Percentiles rank a stretch among this genome's conserved stretches.
Conservation (phyloP, 2,797 vertebrate genomes). For the Presbytis comata region DNA sequence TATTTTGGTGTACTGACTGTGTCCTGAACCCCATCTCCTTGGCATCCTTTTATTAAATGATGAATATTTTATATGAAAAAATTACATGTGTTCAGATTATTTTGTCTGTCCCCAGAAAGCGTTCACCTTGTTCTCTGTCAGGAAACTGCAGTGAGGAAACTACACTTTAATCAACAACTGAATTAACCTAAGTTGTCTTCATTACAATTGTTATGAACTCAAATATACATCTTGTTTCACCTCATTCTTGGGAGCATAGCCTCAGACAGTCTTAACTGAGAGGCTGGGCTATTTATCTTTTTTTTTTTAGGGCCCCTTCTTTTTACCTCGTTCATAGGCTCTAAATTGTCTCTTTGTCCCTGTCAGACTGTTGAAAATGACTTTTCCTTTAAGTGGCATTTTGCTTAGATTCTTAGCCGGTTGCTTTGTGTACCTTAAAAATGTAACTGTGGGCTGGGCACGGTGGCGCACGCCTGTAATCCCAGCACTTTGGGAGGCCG, state of each 20-base stretch:
- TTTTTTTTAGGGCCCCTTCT: not conserved
- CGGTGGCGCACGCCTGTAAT: too few relatives aligned
- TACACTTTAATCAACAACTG: not conserved
- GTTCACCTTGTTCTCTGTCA: not conserved
- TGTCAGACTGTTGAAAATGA: not conserved
- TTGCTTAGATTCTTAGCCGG: not conserved
- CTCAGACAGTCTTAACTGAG: not conserved
- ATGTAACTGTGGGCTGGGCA: not conserved
- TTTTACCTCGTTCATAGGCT: not conserved
- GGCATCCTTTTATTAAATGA: not conserved
- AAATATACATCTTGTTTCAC: not conserved
- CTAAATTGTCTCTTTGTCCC: not conserved
- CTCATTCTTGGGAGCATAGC: not conserved
- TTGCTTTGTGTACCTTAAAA: not conserved
- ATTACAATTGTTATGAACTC: not conserved
- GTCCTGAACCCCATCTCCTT: not conserved
- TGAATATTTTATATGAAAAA: not conserved
- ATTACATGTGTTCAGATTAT: not conserved
- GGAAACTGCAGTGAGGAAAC: not conserved
- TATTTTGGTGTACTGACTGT: not conserved
- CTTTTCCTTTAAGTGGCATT: not conserved
- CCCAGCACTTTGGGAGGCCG: too few relatives aligned
- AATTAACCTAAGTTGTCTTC: not conserved
- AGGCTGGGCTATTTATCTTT: not conserved
- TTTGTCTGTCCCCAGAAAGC: not conserved